Base-by-base conservation (phyloP, 37 sponge, comb jelly and placozoan species). In the Halisarca cf. caerulea region DNA sequence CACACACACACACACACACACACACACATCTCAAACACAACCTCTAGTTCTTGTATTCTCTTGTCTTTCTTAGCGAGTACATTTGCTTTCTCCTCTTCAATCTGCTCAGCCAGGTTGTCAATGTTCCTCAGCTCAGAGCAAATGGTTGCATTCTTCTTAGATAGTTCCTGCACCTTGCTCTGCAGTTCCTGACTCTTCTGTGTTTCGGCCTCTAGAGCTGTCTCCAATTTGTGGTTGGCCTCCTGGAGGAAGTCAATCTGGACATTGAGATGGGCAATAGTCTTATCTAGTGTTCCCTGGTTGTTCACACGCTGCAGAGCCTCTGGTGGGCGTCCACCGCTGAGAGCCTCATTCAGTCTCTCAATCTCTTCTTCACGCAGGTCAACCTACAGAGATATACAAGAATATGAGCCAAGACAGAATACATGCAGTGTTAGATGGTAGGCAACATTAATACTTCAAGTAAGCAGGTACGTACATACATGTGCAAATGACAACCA, bases 221-320 rank as follows among this genome's bases (percentile, higher is more conserved):
- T 68, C 58, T 95, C 97, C 83, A 99, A 70, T 80, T 97, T 93
- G 59, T 88, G 68, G 79, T 95, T 92, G 23, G 94, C 85, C 44
- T 99, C 92, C 69, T 96, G 97, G 21, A 99, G 88, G 79, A 94
- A 95, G 45, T 99, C 97, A 30, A 92, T 82, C 92, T 98, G 99
- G 5, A 99, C 87, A 58, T 95, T 99, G 40, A 99, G 88, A 61
- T 99, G 99, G n/a, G 97, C 96, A 40, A 97, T 89, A 82, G 95
- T 89, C 73, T 87, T 87, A 28, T 97, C 99, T 59, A 88, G 90
- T 66, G 79, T 87, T 18, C 94, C 96, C 58, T 95, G 95, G 23
- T 83, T 82, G 15, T 88, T 87, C 45, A n/a, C 45, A 4, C 36
- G 40, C 2, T 36, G 42, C 78, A 99, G 82, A 30, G 93, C 97